These are phyloP conservation scores for Pygocentrus nattereri DNA, from an alignment of 2,797 vertebrate genomes.

Conservation along the genomic window DNA sequence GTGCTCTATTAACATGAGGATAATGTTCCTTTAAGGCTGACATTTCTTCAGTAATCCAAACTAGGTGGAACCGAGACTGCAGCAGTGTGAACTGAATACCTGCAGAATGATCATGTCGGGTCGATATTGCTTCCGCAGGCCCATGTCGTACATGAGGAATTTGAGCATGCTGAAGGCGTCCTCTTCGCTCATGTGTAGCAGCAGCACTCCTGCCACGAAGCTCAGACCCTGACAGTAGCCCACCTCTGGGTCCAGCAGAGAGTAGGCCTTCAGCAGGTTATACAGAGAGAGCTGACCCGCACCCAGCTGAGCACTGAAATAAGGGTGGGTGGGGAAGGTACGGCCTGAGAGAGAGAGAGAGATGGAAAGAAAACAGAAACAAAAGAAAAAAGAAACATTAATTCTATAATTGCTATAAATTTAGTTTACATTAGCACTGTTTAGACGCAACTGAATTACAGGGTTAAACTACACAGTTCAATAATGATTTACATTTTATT, in stretches of 20 bases:
- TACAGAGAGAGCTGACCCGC: constrained; percentile 95
- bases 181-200: constrained; percentile 95
- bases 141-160: constrained; percentile 95
- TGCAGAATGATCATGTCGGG: constrained; percentile 98
- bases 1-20: too few species aligned
- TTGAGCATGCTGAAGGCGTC: constrained; percentile 95
- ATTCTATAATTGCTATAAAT: too few species aligned
- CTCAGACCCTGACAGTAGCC: constrained; percentile 98
- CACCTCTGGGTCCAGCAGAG: constrained; percentile 95
- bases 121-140: constrained; percentile 93
- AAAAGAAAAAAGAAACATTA: too few species aligned
- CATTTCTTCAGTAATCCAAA: too few species aligned
- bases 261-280: constrained; percentile 97
- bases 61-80: background rate
- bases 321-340: constrained; percentile 96
- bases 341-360: constrained; percentile 79
- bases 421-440: too few species aligned
- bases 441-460: too few species aligned
- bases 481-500: too few species aligned
- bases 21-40: too few species aligned
- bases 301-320: constrained; percentile 95
- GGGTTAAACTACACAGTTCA: too few species aligned
- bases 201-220: constrained; percentile 93
- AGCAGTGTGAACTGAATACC: constrained; percentile 72
- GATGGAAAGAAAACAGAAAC: constrained; percentile 8